phyloP scores from a whole-genome alignment of 1,140 invertebrate species.

The Contarinia nasturtii region DNA sequence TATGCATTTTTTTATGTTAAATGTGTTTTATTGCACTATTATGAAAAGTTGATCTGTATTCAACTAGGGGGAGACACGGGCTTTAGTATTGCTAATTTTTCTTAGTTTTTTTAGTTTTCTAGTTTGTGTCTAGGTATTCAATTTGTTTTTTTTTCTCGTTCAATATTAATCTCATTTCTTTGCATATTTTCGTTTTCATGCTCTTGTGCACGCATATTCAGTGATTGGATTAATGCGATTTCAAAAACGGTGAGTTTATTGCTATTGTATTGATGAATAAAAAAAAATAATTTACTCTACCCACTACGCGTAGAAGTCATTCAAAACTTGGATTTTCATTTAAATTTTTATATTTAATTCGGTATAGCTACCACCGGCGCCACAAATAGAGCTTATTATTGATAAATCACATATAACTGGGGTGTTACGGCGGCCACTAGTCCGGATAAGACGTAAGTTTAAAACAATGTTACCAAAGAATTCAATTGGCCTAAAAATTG shows the following conservation, averaged over 20 bases:
- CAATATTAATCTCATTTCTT: too few relatives aligned
- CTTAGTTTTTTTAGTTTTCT: too few relatives aligned
- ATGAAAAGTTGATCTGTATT: too few relatives aligned
- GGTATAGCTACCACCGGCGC: slow-evolving; percentile 30
- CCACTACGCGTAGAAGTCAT: background rate
- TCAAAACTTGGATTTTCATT: too few relatives aligned
- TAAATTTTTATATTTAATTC: too few relatives aligned
- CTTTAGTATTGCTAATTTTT: too few relatives aligned
- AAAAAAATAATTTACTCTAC: background rate
- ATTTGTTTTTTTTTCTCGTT: too few relatives aligned
- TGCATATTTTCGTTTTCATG: slow-evolving; percentile 4
- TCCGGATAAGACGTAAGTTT: slow-evolving; percentile 36
- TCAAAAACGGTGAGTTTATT: slow-evolving; percentile 40
- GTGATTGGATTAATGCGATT: slow-evolving; percentile 52
- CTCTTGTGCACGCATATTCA: slow-evolving; percentile 23
- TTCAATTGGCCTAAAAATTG: background rate
- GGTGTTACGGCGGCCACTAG: slow-evolving; percentile 33
- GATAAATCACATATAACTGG: slow-evolving; percentile 37
- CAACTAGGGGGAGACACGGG: too few relatives aligned
- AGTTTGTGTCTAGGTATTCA: too few relatives aligned
- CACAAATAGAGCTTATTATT: slow-evolving; percentile 36
- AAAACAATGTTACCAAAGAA: background rate
- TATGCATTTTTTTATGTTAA: too few relatives aligned
- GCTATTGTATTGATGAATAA: slow-evolving; percentile 1
- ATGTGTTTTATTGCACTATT: too few relatives aligned